These are phyloP conservation scores for Didymodactylos carnosus DNA, from an alignment of 2,888 invertebrate genomes.

Conservation along the genomic window DNA sequence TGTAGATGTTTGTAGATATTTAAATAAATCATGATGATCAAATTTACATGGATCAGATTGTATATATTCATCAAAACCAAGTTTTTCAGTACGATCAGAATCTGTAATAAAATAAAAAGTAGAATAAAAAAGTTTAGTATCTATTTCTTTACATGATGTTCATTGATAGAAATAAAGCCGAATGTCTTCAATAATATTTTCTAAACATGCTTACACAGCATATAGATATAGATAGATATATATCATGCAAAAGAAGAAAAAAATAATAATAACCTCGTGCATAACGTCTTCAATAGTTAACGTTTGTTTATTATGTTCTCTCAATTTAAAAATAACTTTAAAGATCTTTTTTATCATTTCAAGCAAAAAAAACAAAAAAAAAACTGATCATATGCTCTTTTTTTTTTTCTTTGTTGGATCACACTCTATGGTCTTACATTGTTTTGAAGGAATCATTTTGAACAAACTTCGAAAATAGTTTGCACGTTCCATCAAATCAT, in stretches of 20 bases:
- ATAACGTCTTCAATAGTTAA: too few relatives aligned
- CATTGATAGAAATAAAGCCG: too few relatives aligned
- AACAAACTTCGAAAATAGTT: neutral
- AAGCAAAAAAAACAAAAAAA: neutral
- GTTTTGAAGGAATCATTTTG: neutral
- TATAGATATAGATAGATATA: too few relatives aligned
- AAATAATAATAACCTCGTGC: too few relatives aligned
- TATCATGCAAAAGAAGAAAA: neutral
- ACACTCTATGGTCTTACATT: too few relatives aligned
- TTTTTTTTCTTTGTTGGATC: too few relatives aligned
- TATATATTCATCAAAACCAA: conserved; percentile 80
- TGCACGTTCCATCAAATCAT: neutral
- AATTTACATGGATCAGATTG: conserved; percentile 95
- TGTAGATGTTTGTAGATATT: conserved; percentile 68
- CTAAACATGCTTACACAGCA: neutral
- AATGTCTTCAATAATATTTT: neutral
- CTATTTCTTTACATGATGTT: too few relatives aligned
- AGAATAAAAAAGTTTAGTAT: conserved; percentile 18
- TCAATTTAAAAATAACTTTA: too few relatives aligned
- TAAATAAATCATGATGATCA: conserved; percentile 79
- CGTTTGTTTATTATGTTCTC: too few relatives aligned
- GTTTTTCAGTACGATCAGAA: conserved; percentile 62
- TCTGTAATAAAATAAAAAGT: conserved; percentile 38
- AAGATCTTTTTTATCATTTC: too few relatives aligned
- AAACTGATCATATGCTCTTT: too few relatives aligned